Evolutionary conservation across 2,888 invertebrate species (phyloP), one percentile per base, ranked within the genome.

Genomic region (Physocephala rufipes): DNA sequence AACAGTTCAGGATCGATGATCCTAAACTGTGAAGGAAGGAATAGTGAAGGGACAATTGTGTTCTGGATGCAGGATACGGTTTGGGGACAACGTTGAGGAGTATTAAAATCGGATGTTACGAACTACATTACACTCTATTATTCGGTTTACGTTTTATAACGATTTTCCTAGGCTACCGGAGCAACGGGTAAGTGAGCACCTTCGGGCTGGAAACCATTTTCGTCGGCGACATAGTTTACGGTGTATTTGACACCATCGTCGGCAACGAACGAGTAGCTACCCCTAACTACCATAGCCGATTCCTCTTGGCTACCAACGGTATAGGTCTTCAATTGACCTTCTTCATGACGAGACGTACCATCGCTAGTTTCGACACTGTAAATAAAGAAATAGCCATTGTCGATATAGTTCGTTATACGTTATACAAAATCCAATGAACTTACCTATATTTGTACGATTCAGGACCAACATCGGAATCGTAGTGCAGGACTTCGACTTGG

Each of bases 401-500:
- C 26, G 28, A 28, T 21, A 28, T 24, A 5, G 36, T 9, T 36
- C 5, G 5, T 12, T 5, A 15, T 16, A 4, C 15, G 19, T 88
- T 89, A 80, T 15, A 70, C 59, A 36, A 4, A 47, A 70, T 69
- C 89, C 89, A 45, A 72, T 88, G 87, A 47, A 87, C 89, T 89
- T 86, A 90, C 90, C 83, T 85, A 78, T 89, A 90, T 70, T 87
- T 84, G 79, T 89, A 91, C 79, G 88, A 88, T 77, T 89, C 88
- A 76, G 87, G 81, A 63, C 86, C 88, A n/a, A 89, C 88, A 71
- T 87, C 87, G 67, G 87, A 87, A 36, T 86, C 88, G 74, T 88
- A 88, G 74, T 88, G 87, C 49, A 90, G 68, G 74, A 90, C 86
- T 77, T 88, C 87, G 4, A 89, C 90, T 77, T 89, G 89, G 65